Base-by-base conservation (phyloP, 2,797 vertebrate genomes). In the Pseudocheirus occidentalis region DNA sequence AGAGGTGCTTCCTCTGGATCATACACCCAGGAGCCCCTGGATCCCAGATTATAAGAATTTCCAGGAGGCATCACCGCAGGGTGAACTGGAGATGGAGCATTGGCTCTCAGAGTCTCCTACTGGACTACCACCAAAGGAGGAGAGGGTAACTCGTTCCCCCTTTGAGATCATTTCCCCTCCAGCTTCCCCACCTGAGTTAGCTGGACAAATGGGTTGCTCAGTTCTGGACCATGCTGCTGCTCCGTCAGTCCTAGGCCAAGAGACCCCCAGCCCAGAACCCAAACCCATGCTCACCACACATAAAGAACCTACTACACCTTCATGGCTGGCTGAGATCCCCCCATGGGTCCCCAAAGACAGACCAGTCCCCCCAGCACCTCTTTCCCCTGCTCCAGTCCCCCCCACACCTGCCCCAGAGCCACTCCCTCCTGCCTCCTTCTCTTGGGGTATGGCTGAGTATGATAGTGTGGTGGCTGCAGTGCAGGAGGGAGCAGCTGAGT, bases 301-400 rank as follows among this genome's bases (percentile, higher is more conserved):
- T 91, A 97, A 89, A 0, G 97, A 98, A 57, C 97, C 96, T 11
- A 57, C 91, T 3, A 95, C 97, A 0, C 97, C 96, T 9, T 98
- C 97, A 0, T 98, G 98, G 98, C 96, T 98, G 95, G 98, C 98
- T 95, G 98, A 98, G 34, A 98, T 98, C 94, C 98, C 98, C 95
- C 98, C 98, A 0, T 98, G 98, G 98, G 98, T 98, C 55, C 98
- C 98, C 94, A 98, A 98, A 92, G 98, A 98, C 87, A 97, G 96
- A 81, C 92, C 98, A n/a, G 66, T 98, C n/a, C 98, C 98, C 12
- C 98, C 98, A n/a, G 97, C 96, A 21, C 98, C 98, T 27, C 96
- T 95, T 46, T 97, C 97, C 40, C 98, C 97, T 93, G 98, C 97
- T 94, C 98, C 98, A 34, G 96, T 93, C 87, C 97, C 97, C 59